Percentiles rank a stretch among this genome's conserved stretches.
Evolutionary conservation across 23 tunicate species (phyloP).

Genomic region (Ascidia mentula): DNA sequence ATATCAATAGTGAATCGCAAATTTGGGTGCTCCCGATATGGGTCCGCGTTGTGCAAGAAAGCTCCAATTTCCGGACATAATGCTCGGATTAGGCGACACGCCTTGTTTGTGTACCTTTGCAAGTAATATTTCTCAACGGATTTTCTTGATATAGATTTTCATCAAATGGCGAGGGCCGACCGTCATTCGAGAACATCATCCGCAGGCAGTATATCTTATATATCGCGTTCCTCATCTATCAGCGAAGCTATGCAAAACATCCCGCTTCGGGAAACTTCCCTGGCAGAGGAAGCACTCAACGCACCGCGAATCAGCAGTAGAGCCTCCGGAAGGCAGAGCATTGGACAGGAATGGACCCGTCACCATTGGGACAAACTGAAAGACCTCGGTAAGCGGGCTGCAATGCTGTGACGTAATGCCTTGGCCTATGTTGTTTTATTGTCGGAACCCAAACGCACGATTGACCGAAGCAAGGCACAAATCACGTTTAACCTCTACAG

Average conservation of each 20-base stretch:
- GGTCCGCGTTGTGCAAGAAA: too few relatives aligned
- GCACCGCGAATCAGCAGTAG: constrained; percentile 46
- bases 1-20: too few relatives aligned
- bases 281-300: constrained; percentile 34
- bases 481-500: too few relatives aligned
- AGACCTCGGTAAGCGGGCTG: constrained; percentile 65
- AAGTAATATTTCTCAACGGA: too few relatives aligned
- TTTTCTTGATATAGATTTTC: too few relatives aligned
- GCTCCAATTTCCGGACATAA: too few relatives aligned
- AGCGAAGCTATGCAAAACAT: constrained; percentile 34
- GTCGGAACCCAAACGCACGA: too few relatives aligned
- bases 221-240: constrained; percentile 46
- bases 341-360: constrained; percentile 84
- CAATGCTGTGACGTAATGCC: too few relatives aligned
- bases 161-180: neutral
- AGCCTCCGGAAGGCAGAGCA: constrained; percentile 59
- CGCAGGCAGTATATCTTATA: constrained; percentile 20
- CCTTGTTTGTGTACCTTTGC: too few relatives aligned
- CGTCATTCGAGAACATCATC: constrained; percentile 30
- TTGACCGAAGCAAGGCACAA: too few relatives aligned
- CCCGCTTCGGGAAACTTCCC: constrained; percentile 40
- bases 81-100: too few relatives aligned
- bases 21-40: too few relatives aligned
- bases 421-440: neutral
- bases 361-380: constrained; percentile 90